Base-by-base conservation (phyloP, 2,888 invertebrate species). In the Pilophorus perplexus region DNA sequence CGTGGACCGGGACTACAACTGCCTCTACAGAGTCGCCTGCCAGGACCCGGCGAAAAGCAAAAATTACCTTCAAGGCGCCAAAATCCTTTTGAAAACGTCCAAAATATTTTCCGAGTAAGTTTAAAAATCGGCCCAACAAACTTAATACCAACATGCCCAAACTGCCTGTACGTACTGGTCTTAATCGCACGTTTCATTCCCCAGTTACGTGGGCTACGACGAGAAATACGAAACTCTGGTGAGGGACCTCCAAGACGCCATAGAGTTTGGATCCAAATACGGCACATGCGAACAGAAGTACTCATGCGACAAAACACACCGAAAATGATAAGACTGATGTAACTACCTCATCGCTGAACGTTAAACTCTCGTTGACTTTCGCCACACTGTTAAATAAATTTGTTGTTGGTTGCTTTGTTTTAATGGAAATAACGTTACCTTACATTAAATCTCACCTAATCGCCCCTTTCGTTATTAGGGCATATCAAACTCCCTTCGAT, bases 11-110 rank as follows among this genome's bases (percentile, higher is more conserved):
- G 82, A 85, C 73, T 86, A 84, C 75, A 82, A 84, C 42, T 92
- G 92, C 74, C 79, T 70, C n/a, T 67, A 68, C 59, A 62, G 85
- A 55, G 83, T 90, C 1, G 86, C 90, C 6, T 93, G 92, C 74
- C 84, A 85, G 74, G 83, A 84, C 71, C 90, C 90, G 0, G 78
- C 81, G 46, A 84, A 86, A 67, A 88, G 90, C 6, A 83, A 82
- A 64, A 82, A 87, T 70, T 92, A 92, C 76, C 81, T 86, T 1
- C 84, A 85, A 1, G 91, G 89, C 0, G 88, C 86, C n/a, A 88
- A 88, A 71, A 83, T 90, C 70, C 76, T 91, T 10, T 74, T 90
- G 65, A 86, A 88, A 74, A 84, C 86, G 50, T 82, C 85, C 16
- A 86, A 85, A 74, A 78, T 88, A 68, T 79, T 88, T 71, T 80